These are phyloP conservation scores for Oncopodura yosiiana DNA, from an alignment of 1,140 invertebrate species.

Conservation along the genomic window DNA sequence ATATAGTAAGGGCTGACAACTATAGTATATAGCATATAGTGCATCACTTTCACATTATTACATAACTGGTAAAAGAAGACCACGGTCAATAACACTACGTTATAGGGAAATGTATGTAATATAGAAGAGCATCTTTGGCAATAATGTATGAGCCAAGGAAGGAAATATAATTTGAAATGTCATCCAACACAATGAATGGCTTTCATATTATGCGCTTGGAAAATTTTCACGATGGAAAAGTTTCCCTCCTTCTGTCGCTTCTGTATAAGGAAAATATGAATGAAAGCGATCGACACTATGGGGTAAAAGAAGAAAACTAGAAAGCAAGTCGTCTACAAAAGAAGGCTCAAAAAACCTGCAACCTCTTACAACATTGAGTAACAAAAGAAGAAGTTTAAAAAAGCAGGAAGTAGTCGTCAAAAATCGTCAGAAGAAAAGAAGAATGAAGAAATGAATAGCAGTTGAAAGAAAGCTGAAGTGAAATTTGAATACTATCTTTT, in stretches of 20 bases:
- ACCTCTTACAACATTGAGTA: no score
- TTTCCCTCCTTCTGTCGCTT: constrained; percentile 4
- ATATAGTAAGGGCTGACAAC: not conserved
- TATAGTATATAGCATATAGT: constrained; percentile 4
- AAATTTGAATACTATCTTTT: no score
- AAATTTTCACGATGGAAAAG: constrained; percentile 22
- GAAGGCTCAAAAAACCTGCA: no score
- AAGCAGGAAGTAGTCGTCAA: not conserved
- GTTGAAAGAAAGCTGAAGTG: not conserved
- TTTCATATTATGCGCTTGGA: constrained; percentile 27
- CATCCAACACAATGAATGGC: constrained; percentile 26
- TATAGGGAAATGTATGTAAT: not conserved
- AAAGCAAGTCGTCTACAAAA: no score
- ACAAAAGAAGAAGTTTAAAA: not conserved
- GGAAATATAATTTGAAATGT: constrained; percentile 30
- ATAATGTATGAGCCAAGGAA: not conserved
- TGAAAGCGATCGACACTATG: not conserved
- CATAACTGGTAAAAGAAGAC: not conserved
- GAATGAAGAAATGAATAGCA: not conserved
- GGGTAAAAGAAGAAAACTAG: not conserved
- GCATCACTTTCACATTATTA: constrained; percentile 11
- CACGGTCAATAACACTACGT: not conserved
- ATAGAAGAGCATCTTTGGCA: not conserved
- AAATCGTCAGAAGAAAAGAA: not conserved
- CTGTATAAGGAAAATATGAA: no score